Percentiles rank a stretch among this genome's conserved stretches.
Evolutionary conservation across 2,797 vertebrate genomes (phyloP).

Genomic region (Scolopax rusticola): DNA sequence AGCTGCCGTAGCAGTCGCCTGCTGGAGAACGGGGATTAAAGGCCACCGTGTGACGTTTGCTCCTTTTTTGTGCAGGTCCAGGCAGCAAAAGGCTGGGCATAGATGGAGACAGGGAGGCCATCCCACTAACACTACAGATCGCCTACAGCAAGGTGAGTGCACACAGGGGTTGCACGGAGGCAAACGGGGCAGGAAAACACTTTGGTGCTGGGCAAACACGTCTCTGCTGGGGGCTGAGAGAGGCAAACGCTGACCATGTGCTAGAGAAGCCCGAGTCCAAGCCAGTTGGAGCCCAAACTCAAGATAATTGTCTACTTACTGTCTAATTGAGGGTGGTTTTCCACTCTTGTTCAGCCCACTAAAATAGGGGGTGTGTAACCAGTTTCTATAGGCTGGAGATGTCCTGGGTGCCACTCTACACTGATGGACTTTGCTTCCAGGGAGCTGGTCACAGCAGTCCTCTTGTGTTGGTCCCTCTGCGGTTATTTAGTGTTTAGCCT

Average conservation of each 20-base stretch:
- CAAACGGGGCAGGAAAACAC: not conserved
- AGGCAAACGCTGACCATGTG: not conserved
- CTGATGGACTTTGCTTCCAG: not conserved
- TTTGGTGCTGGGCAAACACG: not conserved
- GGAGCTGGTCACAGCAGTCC: not conserved
- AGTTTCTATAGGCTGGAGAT: not conserved
- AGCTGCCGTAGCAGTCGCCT: not conserved
- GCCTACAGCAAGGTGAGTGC: slow-evolving; percentile 89
- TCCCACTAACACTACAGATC: slow-evolving; percentile 92
- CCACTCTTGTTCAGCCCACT: not conserved
- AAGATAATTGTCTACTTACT: not conserved
- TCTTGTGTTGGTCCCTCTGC: not conserved
- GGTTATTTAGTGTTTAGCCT: not conserved
- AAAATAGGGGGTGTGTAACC: not conserved
- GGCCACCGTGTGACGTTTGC: not conserved
- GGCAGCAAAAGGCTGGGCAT: slow-evolving; percentile 96
- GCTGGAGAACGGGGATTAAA: not conserved
- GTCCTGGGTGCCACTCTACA: not conserved
- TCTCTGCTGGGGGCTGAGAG: not conserved
- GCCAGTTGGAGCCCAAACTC: not conserved
- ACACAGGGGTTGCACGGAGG: accelerated
- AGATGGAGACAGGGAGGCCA: slow-evolving; percentile 93
- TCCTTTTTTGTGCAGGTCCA: slow-evolving; percentile 81
- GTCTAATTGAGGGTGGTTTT: not conserved
- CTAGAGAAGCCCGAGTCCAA: not conserved